Base-by-base conservation (phyloP, 2,113 vertebrate genomes). In the Salvelinus namaycush region DNA sequence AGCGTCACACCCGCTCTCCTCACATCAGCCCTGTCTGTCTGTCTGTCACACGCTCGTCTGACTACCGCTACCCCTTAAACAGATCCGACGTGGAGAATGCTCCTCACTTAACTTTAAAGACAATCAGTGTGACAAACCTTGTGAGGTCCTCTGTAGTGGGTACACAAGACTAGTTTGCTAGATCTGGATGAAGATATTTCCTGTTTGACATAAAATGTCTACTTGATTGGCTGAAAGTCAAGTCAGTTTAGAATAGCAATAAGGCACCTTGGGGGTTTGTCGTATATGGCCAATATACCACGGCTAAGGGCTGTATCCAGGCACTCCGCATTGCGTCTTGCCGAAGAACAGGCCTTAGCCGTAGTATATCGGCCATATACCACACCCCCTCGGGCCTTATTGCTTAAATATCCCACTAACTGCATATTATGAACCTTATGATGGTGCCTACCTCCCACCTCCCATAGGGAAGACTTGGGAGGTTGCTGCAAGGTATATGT, bases 11-110 rank as follows among this genome's bases (percentile, higher is more conserved):
- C 27, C 27, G 4, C 27, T 59, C 70, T 59, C 16, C 49, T 31
- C 51, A 31, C 34, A n/a, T 59, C 70, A 72, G 22, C 70, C 51
- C 51, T 59, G 68, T 12, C 51, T 62, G 26, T 68, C 26, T 59
- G 68, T 22, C 51, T 62, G 26, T 68, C 66, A 68, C 66, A 31
- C 29, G 14, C 16, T 54, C 51, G 16, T 5, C 51, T 54, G 51
- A 54, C 51, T 18, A 54, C 49, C 13, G 66, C 14, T 31, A 18
- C n/a, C n/a, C 7, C 20, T 62, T 62, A 62, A 13, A 62, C 59
- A 8, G n/a, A 8, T 9, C n/a, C 1, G n/a, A 62, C 59, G 4
- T 22, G 59, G 59, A 62, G 18, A 20, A 62, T 8, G n/a, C 20
- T 22, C 59, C n/a, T 22, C 18, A 22, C 59, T 22, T 62, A 62